Base-by-base conservation (phyloP, 1,140 invertebrate species). In the Neodiprion pinetum region DNA sequence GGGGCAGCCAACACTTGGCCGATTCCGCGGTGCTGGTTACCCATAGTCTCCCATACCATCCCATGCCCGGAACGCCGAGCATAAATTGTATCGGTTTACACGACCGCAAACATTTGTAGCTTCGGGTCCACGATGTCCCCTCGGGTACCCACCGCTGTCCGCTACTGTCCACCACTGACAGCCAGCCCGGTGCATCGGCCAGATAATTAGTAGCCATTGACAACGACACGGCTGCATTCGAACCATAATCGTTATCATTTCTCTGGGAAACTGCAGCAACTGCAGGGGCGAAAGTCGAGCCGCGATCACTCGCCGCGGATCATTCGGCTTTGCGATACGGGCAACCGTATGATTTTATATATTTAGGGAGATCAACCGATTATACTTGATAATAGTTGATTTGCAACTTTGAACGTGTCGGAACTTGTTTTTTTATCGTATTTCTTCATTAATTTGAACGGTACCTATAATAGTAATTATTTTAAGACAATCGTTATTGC, bases 141-240 rank as follows among this genome's bases (percentile, higher is more conserved):
- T 12, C 11, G 53, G 53, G 53, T 61, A 14, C 53, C 53, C 53
- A 17, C 4, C 53, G 11, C 53, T 61, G 53, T 61, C 53, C 53
- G 53, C 53, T 17, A 17, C 53, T 61, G 53, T 61, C 53, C 53
- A 61, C 53, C 53, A 61, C 53, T 61, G 53, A 61, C 53, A 61
- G n/a, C 53, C n/a, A 40, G 11, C n/a, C 53, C 53, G 53, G 53
- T 61, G 53, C 53, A 61, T 61, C 53, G 53, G 11, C 53, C 53
- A 61, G 53, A 61, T 61, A 61, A 61, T 61, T 61, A 61, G 53
- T 61, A 61, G 53, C 53, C 53, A 61, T 61, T 61, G 53, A 61
- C 53, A 61, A 61, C 53, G 53, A 12, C n/a, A 61, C 53, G 11
- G n/a, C 8, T 12, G 11, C 53, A 61, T 61, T 61, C 53, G 9